Evolutionary conservation across 2,113 vertebrate genomes (phyloP), one percentile per base, ranked within the genome.

Genomic region (Albula goreensis): DNA sequence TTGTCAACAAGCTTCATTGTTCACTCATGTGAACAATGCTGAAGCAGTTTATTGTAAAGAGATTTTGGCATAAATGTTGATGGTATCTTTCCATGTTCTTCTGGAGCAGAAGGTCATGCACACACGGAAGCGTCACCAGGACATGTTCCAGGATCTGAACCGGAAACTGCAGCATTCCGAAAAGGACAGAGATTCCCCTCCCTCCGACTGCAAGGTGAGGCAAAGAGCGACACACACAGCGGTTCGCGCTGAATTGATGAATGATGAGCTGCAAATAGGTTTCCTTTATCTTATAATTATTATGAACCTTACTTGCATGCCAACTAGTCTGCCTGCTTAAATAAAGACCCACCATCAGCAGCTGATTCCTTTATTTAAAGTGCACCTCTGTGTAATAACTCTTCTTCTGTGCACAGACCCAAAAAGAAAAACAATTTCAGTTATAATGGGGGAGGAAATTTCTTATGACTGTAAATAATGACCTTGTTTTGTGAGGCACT

Each of bases 121-220:
- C 95, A 99, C 98, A 3, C 96, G 98, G 90, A 99, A 99, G 92
- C 97, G 98, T 87, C 98, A 99, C 93, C 98, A 99, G 93, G 99
- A 99, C 96, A 99, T 99, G 98, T 99, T 99, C 93, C 98, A 99
- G 94, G 98, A 99, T 92, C 95, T 99, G 63, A 99, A 98, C 94
- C 97, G 98, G 93, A 99, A 98, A 92, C 90, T 99, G 88, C 98
- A 99, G 94, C 97, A 98, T 0, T 95, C 96, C 85, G 97, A 98
- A 56, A 98, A 98, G 91, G 98, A 99, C 89, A 96, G 98, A 91
- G 98, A 99, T 56, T 97, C 95, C 0, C 96, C 96, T n/a, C 96
- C 97, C 86, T 93, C 95, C 0, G 98, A 99, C 88, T 96, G 95
- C 95, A 99, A 98, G 97, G 98, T 99, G 89, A 95, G 91, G 86